These are phyloP conservation scores for Anoncus sp. DNA, from an alignment of 2,888 invertebrate genomes.

Conservation along the genomic window DNA sequence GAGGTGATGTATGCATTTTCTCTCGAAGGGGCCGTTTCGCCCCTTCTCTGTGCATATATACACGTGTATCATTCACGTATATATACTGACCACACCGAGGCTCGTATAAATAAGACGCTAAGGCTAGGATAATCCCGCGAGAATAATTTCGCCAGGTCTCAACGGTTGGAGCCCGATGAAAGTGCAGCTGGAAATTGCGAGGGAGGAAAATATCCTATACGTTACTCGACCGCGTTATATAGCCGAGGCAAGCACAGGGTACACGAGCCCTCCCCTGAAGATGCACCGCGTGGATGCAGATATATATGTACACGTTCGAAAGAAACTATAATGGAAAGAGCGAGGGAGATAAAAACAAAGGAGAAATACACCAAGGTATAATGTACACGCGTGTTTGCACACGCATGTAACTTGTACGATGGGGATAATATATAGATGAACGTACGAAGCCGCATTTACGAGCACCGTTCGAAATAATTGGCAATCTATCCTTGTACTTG, in stretches of 20 bases:
- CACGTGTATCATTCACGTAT: background rate
- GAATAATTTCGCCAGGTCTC: conserved; percentile 44
- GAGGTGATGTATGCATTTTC: background rate
- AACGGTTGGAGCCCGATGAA: conserved; percentile 19
- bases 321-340: conserved; percentile 50
- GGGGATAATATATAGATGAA: conserved; percentile 37
- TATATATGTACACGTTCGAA: background rate
- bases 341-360: conserved; percentile 38
- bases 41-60: background rate
- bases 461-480: conserved; percentile 57
- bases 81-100: conserved; percentile 11
- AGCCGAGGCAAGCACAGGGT: conserved; percentile 14
- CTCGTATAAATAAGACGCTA: conserved; percentile 27
- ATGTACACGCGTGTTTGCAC: conserved; percentile 15
- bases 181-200: conserved; percentile 42
- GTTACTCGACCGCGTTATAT: conserved; percentile 10
- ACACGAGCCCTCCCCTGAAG: conserved; percentile 24
- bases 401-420: conserved; percentile 9
- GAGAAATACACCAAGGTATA: conserved; percentile 20
- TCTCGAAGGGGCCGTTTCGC: background rate
- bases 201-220: conserved; percentile 31
- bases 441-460: conserved; percentile 46
- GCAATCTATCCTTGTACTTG: conserved; percentile 60
- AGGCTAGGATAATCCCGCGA: conserved; percentile 23
- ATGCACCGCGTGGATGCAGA: conserved; percentile 11